Base-by-base conservation (phyloP, 2,113 vertebrate genomes). In the Prunella himalayana region DNA sequence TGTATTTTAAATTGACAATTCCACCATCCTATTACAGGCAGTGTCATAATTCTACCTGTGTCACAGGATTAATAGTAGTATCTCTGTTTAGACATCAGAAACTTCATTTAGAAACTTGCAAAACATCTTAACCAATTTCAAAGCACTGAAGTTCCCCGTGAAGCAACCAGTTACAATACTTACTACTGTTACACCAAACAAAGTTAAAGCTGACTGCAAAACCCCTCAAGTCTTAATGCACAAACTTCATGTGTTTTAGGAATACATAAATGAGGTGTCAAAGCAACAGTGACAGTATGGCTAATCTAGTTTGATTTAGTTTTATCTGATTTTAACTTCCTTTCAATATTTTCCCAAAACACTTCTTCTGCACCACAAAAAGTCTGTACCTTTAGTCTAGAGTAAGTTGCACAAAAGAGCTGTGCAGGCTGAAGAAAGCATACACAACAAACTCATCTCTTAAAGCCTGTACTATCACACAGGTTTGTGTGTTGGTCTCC, bases 401-500 rank as follows among this genome's bases (percentile, higher is more conserved):
- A 86, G 0, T 12, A 82, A 88, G 27, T 23, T 72, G n/a, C n/a
- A 82, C 0, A 0, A 23, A 56, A 47, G 9, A 61, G 15, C 9
- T 37, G 15, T 25, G 35, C 27, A 68, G 53, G 25, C 0, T 44
- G 14, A 23, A 82, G 31, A 69, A 79, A 82, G 64, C 8, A n/a
- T 1, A 44, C 0, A 1, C 3, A 16, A 8, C 23, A 94, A 79
- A 79, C 4, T 17, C 10, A 2, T 13, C 25, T 75, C 17, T 8
- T 56, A 4, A 35, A 80, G 63, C 31, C 15, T 31, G 60, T 50
- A 20, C 19, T 63, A 60, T 28, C 65, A 59, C 23, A 51, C 0
- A 37, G 30, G 28, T 7, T 64, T 79, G 69, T 56, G 49, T 4
- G 3, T 30, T 49, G 59, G 11, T 21, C 30, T 33, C 20, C 15